phyloP scores from a whole-genome alignment of 2,113 vertebrate genomes.

The Pelobates fuscus region DNA sequence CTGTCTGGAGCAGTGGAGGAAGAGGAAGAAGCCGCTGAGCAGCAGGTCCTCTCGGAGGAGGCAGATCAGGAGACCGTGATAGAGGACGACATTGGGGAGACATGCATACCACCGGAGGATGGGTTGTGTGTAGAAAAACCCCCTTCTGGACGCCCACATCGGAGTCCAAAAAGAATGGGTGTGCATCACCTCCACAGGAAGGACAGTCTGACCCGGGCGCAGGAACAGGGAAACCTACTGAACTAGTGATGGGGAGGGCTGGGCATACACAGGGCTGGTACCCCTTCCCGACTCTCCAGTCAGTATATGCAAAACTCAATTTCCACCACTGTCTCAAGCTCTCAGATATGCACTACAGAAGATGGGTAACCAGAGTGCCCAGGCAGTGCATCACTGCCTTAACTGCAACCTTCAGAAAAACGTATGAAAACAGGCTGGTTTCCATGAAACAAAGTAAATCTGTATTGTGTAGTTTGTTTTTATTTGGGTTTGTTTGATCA shows the following conservation, averaged over 20 bases:
- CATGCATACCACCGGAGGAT: neutral
- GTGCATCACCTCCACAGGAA: conserved; percentile 95
- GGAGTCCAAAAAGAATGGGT: conserved; percentile 95
- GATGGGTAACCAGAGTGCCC: neutral
- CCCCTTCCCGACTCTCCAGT: neutral
- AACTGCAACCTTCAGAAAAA: too few species aligned
- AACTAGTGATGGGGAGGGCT: conserved; percentile 75
- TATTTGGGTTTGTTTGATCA: too few species aligned
- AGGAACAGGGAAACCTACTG: conserved; percentile 93
- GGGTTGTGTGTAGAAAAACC: conserved; percentile 64
- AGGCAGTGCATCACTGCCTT: too few species aligned
- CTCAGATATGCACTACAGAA: conserved; percentile 11
- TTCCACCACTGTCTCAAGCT: neutral
- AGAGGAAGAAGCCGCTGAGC: conserved; percentile 56
- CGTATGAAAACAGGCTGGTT: too few species aligned
- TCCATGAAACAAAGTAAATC: too few species aligned
- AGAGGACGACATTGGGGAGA: conserved; percentile 20
- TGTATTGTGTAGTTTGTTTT: too few species aligned
- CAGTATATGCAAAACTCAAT: neutral
- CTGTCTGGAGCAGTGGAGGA: conserved; percentile 66
- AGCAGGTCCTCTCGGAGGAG: conserved; percentile 39
- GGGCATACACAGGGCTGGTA: conserved; percentile 3
- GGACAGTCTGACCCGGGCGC: conserved; percentile 92
- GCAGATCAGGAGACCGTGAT: conserved; percentile 52
- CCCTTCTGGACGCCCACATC: conserved; percentile 70